Evolutionary conservation across 2,797 vertebrate genomes (phyloP).

Genomic region (Lepidocolaptes lacrymiger): DNA sequence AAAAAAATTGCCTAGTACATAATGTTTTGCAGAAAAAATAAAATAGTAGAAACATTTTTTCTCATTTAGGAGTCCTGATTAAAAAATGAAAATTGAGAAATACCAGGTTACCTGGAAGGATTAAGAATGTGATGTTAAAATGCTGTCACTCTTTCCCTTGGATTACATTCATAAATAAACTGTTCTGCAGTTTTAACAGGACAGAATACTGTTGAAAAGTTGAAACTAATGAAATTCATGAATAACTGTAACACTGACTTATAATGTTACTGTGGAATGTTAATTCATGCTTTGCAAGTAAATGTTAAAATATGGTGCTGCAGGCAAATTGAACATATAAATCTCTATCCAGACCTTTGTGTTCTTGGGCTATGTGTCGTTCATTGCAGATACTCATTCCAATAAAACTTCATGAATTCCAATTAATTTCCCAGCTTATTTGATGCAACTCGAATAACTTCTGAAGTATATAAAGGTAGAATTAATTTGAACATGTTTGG

Average conservation of each 20-base stretch:
- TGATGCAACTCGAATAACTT: not conserved
- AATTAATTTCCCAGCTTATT: not conserved
- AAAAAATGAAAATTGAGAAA: not conserved
- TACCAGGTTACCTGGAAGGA: not conserved
- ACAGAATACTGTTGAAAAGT: not conserved
- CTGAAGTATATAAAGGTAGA: not conserved
- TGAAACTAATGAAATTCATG: conserved; percentile 6
- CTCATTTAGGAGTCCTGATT: not conserved
- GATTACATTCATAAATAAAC: not conserved
- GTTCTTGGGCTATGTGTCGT: not conserved
- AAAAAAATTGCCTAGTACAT: not conserved
- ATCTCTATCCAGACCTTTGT: not conserved
- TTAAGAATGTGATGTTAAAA: not conserved
- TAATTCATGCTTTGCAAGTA: conserved; percentile 25
- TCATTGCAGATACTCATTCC: not conserved
- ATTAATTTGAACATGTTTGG: not conserved
- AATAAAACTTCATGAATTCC: not conserved
- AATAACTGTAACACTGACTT: not conserved
- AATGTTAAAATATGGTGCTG: not conserved
- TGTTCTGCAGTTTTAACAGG: not conserved
- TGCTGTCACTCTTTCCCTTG: not conserved
- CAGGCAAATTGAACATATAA: not conserved
- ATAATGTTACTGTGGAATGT: not conserved
- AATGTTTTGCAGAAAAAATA: not conserved
- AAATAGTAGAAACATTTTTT: not conserved